These are phyloP conservation scores for Perca schrenkii DNA, from an alignment of 2,113 vertebrate species.

Conservation along the genomic window DNA sequence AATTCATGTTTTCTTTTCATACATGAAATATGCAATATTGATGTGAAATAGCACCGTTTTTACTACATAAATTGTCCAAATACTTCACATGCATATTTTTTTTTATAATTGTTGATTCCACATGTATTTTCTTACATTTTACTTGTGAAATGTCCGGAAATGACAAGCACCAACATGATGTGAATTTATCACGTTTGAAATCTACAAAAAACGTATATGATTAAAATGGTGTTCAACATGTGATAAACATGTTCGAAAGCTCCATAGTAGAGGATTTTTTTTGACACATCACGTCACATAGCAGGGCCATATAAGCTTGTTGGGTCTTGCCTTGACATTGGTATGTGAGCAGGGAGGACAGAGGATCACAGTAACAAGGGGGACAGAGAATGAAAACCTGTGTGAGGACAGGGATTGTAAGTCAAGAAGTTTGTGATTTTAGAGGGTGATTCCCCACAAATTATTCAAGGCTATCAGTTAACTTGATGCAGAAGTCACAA, in stretches of 20 bases:
- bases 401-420: not conserved
- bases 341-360: constrained; percentile 45
- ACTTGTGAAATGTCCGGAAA: not conserved
- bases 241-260: not conserved
- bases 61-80: not conserved
- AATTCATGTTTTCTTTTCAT: not conserved
- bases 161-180: not conserved
- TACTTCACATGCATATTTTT: not conserved
- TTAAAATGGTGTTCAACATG: not conserved
- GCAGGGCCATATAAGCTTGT: constrained; percentile 32
- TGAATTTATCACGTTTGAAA: not conserved
- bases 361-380: not conserved
- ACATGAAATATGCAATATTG: not conserved
- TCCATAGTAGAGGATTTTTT: not conserved
- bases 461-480: not conserved
- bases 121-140: not conserved
- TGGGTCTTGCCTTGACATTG: constrained; percentile 38
- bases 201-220: not conserved
- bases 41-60: not conserved
- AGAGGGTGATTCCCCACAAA: not conserved
- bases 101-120: not conserved
- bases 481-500: not conserved
- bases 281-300: not conserved
- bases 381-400: not conserved
- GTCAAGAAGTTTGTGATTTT: not conserved